A percentile compares a stretch with the other conserved stretches of the same genome.
These are phyloP conservation scores for Phalangium opilio DNA, from an alignment of 2,888 invertebrate genomes.

Conservation along the genomic window DNA sequence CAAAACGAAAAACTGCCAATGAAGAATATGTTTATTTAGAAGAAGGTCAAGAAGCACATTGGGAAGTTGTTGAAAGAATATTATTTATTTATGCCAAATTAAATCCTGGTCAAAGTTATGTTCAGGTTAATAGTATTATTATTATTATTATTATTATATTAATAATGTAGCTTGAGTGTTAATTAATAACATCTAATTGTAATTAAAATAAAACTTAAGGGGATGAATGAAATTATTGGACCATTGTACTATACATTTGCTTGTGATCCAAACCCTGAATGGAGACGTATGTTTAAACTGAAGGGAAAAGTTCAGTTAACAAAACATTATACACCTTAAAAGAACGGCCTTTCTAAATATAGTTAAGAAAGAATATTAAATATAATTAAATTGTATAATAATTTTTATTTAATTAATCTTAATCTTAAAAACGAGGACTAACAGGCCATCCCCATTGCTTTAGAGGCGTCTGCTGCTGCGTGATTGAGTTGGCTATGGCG, in stretches of 20 bases:
- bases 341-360: too few relatives aligned
- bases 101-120: slow-evolving; percentile 82
- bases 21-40: slow-evolving; percentile 70
- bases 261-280: slow-evolving; percentile 61
- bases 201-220: slow-evolving; percentile 37
- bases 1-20: slow-evolving; percentile 47
- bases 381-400: too few relatives aligned
- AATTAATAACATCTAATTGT: too few relatives aligned
- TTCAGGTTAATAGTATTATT: slow-evolving; percentile 31
- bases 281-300: slow-evolving; percentile 47
- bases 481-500: too few relatives aligned
- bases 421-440: too few relatives aligned
- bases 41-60: slow-evolving; percentile 87
- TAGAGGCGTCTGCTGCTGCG: too few relatives aligned
- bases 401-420: too few relatives aligned
- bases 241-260: slow-evolving; percentile 97
- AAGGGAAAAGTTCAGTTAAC: too few relatives aligned
- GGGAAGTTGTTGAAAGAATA: slow-evolving; percentile 92
- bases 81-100: slow-evolving; percentile 93
- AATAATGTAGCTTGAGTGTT: neutral
- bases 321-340: too few relatives aligned
- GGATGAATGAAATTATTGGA: slow-evolving; percentile 99
- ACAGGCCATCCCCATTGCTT: too few relatives aligned
- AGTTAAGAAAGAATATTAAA: too few relatives aligned
- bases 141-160: neutral